These are phyloP conservation scores for Oenanthe melanoleuca DNA, from an alignment of 2,113 vertebrate genomes.

Conservation along the genomic window DNA sequence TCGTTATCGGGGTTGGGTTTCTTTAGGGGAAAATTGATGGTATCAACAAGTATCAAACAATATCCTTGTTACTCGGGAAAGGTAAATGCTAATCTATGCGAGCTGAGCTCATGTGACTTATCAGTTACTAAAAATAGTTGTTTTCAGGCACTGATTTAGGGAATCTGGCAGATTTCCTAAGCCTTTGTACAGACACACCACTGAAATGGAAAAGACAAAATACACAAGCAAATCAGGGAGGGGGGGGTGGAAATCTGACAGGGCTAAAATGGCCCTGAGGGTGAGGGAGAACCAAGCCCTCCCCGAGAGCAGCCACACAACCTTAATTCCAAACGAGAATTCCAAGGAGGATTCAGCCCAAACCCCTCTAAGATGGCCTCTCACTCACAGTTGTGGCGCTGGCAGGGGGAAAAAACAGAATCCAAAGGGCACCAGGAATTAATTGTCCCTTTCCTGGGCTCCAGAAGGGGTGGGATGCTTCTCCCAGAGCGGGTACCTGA, in stretches of 20 bases:
- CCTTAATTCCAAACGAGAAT: neutral
- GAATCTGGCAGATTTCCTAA: slow-evolving; percentile 61
- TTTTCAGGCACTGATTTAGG: slow-evolving; percentile 62
- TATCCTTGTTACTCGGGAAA: neutral
- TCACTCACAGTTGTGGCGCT: fast-evolving
- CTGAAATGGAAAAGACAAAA: neutral
- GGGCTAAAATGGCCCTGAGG: neutral
- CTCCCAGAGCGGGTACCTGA: neutral
- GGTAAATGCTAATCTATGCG: slow-evolving; percentile 50
- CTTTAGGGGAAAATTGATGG: neutral
- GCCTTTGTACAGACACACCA: slow-evolving; percentile 36
- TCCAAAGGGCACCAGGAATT: neutral
- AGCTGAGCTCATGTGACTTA: slow-evolving; percentile 49
- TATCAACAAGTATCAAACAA: slow-evolving; percentile 60
- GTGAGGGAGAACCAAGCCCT: neutral
- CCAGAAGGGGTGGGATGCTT: fast-evolving
- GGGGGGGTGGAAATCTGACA: fast-evolving
- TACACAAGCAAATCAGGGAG: neutral
- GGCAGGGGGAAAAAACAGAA: neutral
- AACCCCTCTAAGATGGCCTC: slow-evolving; percentile 57
- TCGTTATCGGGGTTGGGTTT: neutral
- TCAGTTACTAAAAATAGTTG: slow-evolving; percentile 66
- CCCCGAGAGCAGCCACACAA: neutral
- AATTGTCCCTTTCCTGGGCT: neutral
- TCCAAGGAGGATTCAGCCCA: slow-evolving; percentile 1